Evolutionary conservation across 2,797 vertebrate genomes (phyloP), one percentile per base, ranked within the genome.

Genomic region (Caiman crocodilus): DNA sequence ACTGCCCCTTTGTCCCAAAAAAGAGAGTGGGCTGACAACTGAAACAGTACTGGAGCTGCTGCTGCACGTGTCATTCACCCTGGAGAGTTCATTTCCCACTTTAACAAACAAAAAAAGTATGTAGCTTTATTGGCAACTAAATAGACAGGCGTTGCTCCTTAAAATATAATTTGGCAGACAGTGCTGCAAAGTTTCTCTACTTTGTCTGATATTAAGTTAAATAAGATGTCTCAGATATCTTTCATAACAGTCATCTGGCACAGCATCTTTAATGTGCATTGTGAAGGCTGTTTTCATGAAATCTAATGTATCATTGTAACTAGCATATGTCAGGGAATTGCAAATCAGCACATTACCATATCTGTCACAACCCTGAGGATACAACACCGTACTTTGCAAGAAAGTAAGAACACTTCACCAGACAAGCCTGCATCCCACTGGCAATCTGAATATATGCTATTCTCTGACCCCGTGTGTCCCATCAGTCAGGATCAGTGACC

Each of bases 31-130:
- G 28, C 87, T 58, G 93, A 90, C 91, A 96, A 95, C 94, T 92
- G 93, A 92, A 89, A 85, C 90, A 85, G 64, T 92, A 32, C 75
- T 89, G 83, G 92, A 88, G 79, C 81, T 92, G 93, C 79, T 21
- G 14, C 75, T 82, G 17, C 94, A 88, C 71, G 28, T 25, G 14
- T 95, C 95, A 94, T 76, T 97, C 93, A 97, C 90, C 88, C 76
- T 0, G 3, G 86, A 94, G 93, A 94, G 58, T 90, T 86, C 59
- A 57, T 80, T 92, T 95, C 91, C 87, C 28, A 17, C 56, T 86
- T 95, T 92, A 95, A 91, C 93, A 96, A 95, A 96, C 61, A 94
- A 13, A 18, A 50, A 89, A 96, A 94, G 84, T 79, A 95, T 91
- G 94, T 32, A 79, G 88, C 87, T 96, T 95, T 78, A 86, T 92